Evolutionary conservation across 2,797 vertebrate genomes (phyloP), one percentile per base, ranked within the genome.

Genomic region (Tolypeutes matacus): DNA sequence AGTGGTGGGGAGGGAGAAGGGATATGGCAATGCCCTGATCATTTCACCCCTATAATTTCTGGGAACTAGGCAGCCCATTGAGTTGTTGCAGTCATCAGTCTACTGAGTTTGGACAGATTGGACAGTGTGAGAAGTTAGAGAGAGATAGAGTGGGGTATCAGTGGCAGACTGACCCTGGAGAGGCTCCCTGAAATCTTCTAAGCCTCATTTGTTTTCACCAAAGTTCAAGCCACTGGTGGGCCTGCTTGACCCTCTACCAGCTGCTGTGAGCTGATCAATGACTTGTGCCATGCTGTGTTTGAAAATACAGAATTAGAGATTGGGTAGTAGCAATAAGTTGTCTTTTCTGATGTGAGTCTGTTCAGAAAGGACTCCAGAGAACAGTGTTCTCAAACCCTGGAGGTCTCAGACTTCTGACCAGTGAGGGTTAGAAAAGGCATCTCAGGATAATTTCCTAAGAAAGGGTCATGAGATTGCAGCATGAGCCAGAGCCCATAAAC

Each of bases 121-220:
- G 31, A 64, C 5, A 5, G 36, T 60, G n/a, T 29, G 58, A 42
- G 31, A 69, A 31, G 13, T 53, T 62, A 31, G 80, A 81, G 77
- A 56, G n/a, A 86, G 76, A 77, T 39, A 49, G 31, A 80, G n/a
- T 85, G 49, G 46, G 0, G 62, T 77, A 15, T 56, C 65, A 82
- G 64, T 31, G 36, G 78, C 70, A 67, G 60, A 80, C 72, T n/a
- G 82, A 75, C 93, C 83, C 65, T 27, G 56, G 56, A 94, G 80
- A 75, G 60, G 69, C 46, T 27, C 70, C 53, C 89, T 42, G n/a
- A 88, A 89, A 89, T 29, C 90, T 86, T 46, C 46, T 39, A 39
- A 49, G 53, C 76, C 84, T 81, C 69, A 42, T 96, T 49, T 96
- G 95, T 96, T 96, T 86, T 93, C 69, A 31, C 82, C 51, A 18